Evolutionary conservation across 1,140 invertebrate genomes (phyloP).

Genomic region (Nilaparvata lugens): DNA sequence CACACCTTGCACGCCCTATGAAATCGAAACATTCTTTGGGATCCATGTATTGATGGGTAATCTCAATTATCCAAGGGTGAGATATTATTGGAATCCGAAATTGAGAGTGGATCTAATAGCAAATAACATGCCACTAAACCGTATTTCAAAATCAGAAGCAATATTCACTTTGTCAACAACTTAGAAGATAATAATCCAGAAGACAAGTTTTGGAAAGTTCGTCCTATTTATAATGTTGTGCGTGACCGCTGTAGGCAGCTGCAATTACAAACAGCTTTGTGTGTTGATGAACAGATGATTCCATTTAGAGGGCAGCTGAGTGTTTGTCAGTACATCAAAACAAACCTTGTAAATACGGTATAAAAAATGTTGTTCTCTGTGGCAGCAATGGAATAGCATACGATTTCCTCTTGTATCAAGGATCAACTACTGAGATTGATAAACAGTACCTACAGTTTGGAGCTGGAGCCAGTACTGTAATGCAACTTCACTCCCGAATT

Average conservation of each 20-base stretch:
- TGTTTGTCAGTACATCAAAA: slow-evolving; percentile 2
- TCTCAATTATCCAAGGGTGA: slow-evolving; percentile 4
- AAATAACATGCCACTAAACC: slow-evolving; percentile 3
- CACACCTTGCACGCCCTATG: not conserved
- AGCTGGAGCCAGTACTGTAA: not conserved
- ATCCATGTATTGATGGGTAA: slow-evolving; percentile 12
- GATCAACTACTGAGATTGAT: not conserved
- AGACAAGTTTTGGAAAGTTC: slow-evolving; percentile 13
- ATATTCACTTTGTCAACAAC: not conserved
- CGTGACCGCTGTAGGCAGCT: not conserved
- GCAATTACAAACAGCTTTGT: slow-evolving; percentile 2
- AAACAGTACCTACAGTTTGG: slow-evolving; percentile 1
- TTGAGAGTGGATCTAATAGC: slow-evolving; percentile 4
- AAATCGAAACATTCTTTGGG: not conserved
- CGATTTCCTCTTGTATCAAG: slow-evolving; percentile 13
- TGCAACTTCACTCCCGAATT: not conserved
- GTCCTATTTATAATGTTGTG: slow-evolving; percentile 9
- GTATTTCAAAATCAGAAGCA: slow-evolving; percentile 8
- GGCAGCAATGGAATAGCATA: slow-evolving; percentile 11
- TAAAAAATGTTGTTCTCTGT: slow-evolving; percentile 14
- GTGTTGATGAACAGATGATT: slow-evolving; percentile 15
- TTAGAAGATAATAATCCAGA: not conserved
- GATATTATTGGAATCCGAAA: slow-evolving; percentile 9
- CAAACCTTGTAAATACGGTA: slow-evolving; percentile 12
- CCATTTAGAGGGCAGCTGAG: slow-evolving; percentile 10